phyloP scores from a whole-genome alignment of 2,888 invertebrate species.

The Oscheius myriophilus region DNA sequence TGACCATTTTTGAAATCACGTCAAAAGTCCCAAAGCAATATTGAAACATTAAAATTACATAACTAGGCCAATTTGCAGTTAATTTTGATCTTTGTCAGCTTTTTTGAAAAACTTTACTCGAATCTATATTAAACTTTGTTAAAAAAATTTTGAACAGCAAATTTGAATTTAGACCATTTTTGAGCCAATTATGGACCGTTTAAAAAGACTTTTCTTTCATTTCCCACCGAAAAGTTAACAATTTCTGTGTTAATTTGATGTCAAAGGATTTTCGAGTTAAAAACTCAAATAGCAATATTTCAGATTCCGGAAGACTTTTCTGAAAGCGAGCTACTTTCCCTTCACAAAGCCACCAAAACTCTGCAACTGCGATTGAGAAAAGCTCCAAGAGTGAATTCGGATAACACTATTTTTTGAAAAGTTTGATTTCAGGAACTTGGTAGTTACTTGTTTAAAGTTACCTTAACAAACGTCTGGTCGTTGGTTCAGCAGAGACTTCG shows the following conservation, averaged over 20 bases:
- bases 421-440: background rate
- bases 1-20: no score
- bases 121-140: no score
- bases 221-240: no score
- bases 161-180: no score
- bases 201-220: no score
- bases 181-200: no score
- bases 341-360: conserved; percentile 4
- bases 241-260: background rate
- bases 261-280: background rate
- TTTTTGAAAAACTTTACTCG: no score
- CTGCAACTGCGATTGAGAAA: conserved; percentile 23
- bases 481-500: conserved; percentile 14
- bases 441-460: conserved; percentile 5
- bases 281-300: background rate
- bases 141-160: no score
- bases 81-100: no score
- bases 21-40: no score
- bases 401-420: background rate
- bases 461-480: conserved; percentile 9
- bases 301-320: conserved; percentile 9
- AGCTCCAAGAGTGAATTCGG: conserved; percentile 10
- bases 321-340: conserved; percentile 14
- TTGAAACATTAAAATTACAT: no score
- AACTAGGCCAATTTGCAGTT: no score